Evolutionary conservation across 2,113 vertebrate genomes (phyloP).

Genomic region (Poecilia latipinna): DNA sequence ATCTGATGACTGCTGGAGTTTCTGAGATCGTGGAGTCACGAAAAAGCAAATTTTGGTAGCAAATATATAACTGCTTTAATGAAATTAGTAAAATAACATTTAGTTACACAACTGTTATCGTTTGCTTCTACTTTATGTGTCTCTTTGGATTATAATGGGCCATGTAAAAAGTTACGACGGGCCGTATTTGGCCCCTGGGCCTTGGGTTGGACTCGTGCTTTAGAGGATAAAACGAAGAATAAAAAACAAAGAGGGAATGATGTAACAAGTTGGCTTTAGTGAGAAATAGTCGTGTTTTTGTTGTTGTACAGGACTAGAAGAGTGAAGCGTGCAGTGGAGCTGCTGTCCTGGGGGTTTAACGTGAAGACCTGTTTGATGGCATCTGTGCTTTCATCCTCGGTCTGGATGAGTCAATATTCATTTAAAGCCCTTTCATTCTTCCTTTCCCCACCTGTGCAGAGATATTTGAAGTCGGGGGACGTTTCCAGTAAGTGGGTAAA

Average conservation of each 20-base stretch:
- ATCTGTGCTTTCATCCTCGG: constrained; percentile 55
- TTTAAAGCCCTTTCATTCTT: constrained; percentile 49
- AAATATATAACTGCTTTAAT: no score
- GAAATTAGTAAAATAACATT: no score
- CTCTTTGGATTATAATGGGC: no score
- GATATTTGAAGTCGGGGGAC: constrained; percentile 23
- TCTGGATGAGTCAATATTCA: constrained; percentile 50
- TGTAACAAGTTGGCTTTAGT: constrained; percentile 58
- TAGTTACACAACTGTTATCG: no score
- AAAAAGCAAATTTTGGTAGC: no score
- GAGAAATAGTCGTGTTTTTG: constrained; percentile 60
- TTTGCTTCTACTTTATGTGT: no score
- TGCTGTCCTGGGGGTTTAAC: constrained; percentile 34
- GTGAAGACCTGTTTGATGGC: constrained; percentile 46
- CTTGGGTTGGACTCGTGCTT: background rate
- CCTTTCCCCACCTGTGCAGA: constrained; percentile 21
- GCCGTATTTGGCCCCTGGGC: no score
- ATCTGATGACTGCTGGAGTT: no score
- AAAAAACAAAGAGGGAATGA: constrained; percentile 52
- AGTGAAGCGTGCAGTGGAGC: constrained; percentile 29
- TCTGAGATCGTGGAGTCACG: no score
- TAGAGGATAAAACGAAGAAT: constrained; percentile 32
- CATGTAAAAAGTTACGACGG: no score
- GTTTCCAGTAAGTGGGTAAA: constrained; percentile 46
- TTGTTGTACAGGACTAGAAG: constrained; percentile 30